Base-by-base conservation (phyloP, 53 echinoderm and acorn worm genomes). In the Crossaster papposus region DNA sequence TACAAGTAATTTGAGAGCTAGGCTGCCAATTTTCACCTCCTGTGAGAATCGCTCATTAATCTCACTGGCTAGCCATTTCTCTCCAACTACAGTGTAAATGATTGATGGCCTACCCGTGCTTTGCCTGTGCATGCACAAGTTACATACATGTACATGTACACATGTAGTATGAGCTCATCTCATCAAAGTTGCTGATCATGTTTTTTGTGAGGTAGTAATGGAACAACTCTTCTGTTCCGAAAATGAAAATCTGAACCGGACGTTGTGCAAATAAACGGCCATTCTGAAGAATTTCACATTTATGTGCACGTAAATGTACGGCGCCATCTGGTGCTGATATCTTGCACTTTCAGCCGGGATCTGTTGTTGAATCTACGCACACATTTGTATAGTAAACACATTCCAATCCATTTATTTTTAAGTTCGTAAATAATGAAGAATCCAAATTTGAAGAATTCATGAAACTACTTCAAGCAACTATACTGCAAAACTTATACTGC, bases 201-300 rank as follows among this genome's bases (percentile, higher is more conserved):
- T 58, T 58, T 58, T 58, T 20, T 58, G 0, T 17, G 14, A 6
- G 68, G 68, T 12, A 68, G n/a, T n/a, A 68, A 58, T 58, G 58
- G 68, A 28, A 68, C 68, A 68, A 68, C 20, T 68, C n/a, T 68
- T 26, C 28, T 26, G 22, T 12, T 2, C 28, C 7, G 9, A 3
- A 23, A n/a, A 65, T 24, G 65, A 63, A 33, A 4, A 18, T 14
- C 30, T 36, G 35, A 4, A 24, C 35, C 35, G 1, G 35, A 34
- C 34, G 74, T 17, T 73, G 74, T 33, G 36, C 74, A 73, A 73
- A 73, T 73, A 73, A 73, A 73, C 74, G 30, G 74, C 17, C 1
- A 36, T 32, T 36, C 13, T 2, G 28, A 73, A 36, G 74, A 36
- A 73, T 73, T 17, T 32, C 0, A 33, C 74, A 73, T 34, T 73